A percentile compares a stretch with the other conserved stretches of the same genome.
phyloP scores from a whole-genome alignment of 2,888 invertebrate species.

The Himalopsyche kuldschensis region DNA sequence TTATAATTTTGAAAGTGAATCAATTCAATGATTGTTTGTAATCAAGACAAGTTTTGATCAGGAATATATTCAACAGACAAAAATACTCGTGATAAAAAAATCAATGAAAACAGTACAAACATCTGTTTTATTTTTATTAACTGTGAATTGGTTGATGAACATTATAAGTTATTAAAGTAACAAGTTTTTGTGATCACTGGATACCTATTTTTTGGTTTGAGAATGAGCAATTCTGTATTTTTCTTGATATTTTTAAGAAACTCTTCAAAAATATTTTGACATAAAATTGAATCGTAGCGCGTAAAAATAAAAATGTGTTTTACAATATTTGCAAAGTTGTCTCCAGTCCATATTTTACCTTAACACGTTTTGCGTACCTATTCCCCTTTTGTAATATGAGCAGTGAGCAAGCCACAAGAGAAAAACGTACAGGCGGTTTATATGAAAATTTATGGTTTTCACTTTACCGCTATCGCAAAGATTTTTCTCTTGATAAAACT shows the following conservation, averaged over 20 bases:
- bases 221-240: background rate
- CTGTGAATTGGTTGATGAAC: too few species aligned
- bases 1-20: too few species aligned
- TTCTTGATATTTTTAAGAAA: background rate
- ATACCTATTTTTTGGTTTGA: background rate
- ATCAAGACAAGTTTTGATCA: too few species aligned
- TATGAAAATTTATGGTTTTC: conserved; percentile 38
- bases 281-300: background rate
- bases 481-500: conserved; percentile 36
- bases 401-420: conserved; percentile 12
- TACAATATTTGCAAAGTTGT: conserved; percentile 21
- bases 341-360: conserved; percentile 28
- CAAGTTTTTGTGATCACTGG: background rate
- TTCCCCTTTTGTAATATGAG: conserved; percentile 23
- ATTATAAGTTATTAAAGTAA: too few species aligned
- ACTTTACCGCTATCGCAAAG: conserved; percentile 30
- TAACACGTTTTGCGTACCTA: conserved; percentile 20
- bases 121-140: too few species aligned
- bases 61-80: too few species aligned
- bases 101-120: too few species aligned
- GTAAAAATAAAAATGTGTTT: conserved; percentile 18
- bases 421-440: conserved; percentile 26
- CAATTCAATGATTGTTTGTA: too few species aligned
- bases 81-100: too few species aligned
- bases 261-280: background rate